These are phyloP conservation scores for Stenoptilia bipunctidactyla DNA, from an alignment of 2,888 invertebrate genomes.

Conservation along the genomic window DNA sequence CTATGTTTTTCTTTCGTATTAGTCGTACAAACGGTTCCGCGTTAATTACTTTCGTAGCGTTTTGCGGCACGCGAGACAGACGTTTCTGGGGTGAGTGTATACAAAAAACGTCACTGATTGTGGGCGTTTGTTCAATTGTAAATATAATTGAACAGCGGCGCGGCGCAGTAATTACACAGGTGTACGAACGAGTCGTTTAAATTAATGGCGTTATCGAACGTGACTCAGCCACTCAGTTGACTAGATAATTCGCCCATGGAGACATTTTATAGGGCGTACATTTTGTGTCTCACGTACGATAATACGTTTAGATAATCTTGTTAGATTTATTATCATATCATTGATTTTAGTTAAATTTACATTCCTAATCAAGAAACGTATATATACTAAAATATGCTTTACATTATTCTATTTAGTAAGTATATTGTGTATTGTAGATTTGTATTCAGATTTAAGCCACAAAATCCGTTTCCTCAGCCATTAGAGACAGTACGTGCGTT, in stretches of 20 bases:
- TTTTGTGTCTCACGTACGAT: too few species aligned
- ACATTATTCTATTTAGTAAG: too few species aligned
- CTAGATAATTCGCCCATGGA: constrained; percentile 21
- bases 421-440: too few species aligned
- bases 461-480: constrained; percentile 18
- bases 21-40: constrained; percentile 37
- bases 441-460: background rate
- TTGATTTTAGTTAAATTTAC: too few species aligned
- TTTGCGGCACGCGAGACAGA: constrained; percentile 39
- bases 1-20: constrained; percentile 31
- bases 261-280: constrained; percentile 4
- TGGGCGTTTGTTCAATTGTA: constrained; percentile 32
- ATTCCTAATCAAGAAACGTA: too few species aligned
- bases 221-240: constrained; percentile 16
- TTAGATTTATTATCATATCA: too few species aligned
- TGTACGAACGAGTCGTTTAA: constrained; percentile 30
- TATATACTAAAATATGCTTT: too few species aligned
- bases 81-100: constrained; percentile 21
- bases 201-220: constrained; percentile 34
- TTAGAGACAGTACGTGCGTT: background rate
- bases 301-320: too few species aligned
- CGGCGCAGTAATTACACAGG: constrained; percentile 31
- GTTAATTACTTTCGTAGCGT: constrained; percentile 38
- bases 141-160: constrained; percentile 39
- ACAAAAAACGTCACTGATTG: constrained; percentile 28